phyloP scores from a whole-genome alignment of 2,797 vertebrate genomes.

The Etheostoma perlongum region DNA sequence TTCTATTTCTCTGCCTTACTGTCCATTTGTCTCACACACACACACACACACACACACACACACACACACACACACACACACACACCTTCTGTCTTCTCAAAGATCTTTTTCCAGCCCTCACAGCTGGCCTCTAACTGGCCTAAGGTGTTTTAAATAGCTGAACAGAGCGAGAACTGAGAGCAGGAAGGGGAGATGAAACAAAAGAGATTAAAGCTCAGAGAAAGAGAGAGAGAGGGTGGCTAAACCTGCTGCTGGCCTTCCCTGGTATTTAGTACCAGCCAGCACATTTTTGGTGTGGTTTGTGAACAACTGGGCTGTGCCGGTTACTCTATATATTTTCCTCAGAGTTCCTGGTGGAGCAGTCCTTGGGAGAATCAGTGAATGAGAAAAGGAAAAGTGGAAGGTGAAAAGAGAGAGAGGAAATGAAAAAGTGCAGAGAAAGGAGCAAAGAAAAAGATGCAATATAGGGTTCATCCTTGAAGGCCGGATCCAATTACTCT shows the following conservation, averaged over 20 bases:
- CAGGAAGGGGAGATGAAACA: constrained; percentile 67
- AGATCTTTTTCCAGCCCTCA: constrained; percentile 55
- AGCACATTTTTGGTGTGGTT: constrained; percentile 21
- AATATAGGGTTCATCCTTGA: constrained; percentile 64
- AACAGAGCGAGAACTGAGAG: constrained; percentile 61
- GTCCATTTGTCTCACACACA: constrained; percentile 34
- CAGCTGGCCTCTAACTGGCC: constrained; percentile 70
- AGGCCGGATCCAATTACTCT: constrained; percentile 56
- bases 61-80: constrained; percentile 47
- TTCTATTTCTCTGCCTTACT: constrained; percentile 15
- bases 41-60: constrained; percentile 1
- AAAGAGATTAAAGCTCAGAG: constrained; percentile 63
- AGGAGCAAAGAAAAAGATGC: constrained; percentile 12
- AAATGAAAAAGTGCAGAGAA: constrained; percentile 53
- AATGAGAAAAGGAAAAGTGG: constrained; percentile 18
- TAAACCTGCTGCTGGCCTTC: constrained; percentile 52
- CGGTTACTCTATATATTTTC: constrained; percentile 37
- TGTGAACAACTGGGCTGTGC: constrained; percentile 32
- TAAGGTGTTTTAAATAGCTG: constrained; percentile 78
- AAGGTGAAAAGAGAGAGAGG: constrained; percentile 40
- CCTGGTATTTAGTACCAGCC: constrained; percentile 35
- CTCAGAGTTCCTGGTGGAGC: constrained; percentile 22
- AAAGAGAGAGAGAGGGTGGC: constrained; percentile 34
- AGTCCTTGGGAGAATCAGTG: constrained; percentile 31
- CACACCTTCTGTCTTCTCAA: constrained; percentile 20